Evolutionary conservation across 2,113 vertebrate genomes (phyloP).

Genomic region (Orthonyx spaldingii): DNA sequence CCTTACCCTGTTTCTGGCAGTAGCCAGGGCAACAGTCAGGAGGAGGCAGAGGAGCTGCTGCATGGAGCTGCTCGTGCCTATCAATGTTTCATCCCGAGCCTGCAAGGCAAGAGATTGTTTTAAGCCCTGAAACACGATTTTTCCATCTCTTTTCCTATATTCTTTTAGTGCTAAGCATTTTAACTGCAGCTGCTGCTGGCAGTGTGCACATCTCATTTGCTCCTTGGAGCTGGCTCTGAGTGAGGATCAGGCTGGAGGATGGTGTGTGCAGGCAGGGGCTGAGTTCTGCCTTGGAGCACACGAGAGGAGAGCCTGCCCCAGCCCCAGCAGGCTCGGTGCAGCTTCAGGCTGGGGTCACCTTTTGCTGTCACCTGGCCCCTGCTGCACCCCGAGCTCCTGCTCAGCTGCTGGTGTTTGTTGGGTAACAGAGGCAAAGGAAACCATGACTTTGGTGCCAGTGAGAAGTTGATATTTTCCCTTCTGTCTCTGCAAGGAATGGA

Average conservation of each 20-base stretch:
- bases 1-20: background rate
- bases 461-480: background rate
- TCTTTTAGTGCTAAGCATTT: background rate
- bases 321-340: background rate
- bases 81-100: background rate
- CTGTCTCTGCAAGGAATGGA: background rate
- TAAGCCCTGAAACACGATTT: background rate
- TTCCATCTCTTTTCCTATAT: background rate
- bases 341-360: background rate
- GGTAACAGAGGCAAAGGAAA: background rate
- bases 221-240: background rate
- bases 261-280: background rate
- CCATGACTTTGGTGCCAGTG: accelerated
- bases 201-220: background rate
- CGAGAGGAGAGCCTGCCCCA: background rate
- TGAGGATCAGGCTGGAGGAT: background rate
- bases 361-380: background rate
- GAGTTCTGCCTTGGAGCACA: background rate
- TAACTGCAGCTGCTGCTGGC: background rate
- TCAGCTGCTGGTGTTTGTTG: background rate
- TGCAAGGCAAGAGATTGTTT: background rate
- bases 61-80: background rate
- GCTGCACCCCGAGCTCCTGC: background rate
- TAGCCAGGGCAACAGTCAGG: background rate
- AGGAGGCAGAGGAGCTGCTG: background rate